phyloP scores from a whole-genome alignment of 2,888 invertebrate genomes.

The Labia minor region DNA sequence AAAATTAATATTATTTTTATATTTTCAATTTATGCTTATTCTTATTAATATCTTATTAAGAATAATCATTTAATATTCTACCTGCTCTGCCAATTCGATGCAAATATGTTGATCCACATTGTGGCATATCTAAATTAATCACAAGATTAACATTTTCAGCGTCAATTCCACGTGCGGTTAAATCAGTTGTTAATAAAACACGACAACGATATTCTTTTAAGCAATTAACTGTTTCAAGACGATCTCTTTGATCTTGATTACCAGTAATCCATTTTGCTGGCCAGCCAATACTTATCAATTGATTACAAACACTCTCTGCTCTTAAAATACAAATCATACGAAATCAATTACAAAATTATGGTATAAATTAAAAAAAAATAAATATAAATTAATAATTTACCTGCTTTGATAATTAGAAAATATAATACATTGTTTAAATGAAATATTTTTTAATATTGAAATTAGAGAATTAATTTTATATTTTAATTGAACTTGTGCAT shows the following conservation, averaged over 20 bases:
- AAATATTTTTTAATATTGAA: constrained; percentile 55
- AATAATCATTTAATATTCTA: too few relatives aligned
- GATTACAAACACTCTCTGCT: constrained; percentile 65
- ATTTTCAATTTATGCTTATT: neutral
- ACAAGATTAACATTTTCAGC: constrained; percentile 86
- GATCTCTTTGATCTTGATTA: constrained; percentile 63
- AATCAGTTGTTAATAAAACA: constrained; percentile 80
- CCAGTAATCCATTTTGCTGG: constrained; percentile 67
- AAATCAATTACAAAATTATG: too few relatives aligned
- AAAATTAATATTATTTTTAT: too few relatives aligned
- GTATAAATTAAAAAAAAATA: neutral
- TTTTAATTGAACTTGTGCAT: constrained; percentile 53
- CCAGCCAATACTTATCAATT: constrained; percentile 62
- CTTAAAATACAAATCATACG: too few relatives aligned
- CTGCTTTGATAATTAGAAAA: constrained; percentile 79
- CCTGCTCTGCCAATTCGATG: constrained; percentile 87
- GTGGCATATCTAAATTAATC: constrained; percentile 81
- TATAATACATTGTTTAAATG: constrained; percentile 82
- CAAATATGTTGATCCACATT: constrained; percentile 69
- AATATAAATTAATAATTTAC: constrained; percentile 34
- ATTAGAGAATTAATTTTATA: constrained; percentile 54
- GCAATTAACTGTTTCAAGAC: constrained; percentile 62
- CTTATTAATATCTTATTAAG: too few relatives aligned
- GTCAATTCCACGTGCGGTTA: constrained; percentile 89
- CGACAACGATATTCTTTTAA: constrained; percentile 72